Percentiles rank a stretch among this genome's conserved stretches.
These are phyloP conservation scores for Montifringilla adamsi DNA, from an alignment of 2,113 vertebrate genomes.

Conservation along the genomic window DNA sequence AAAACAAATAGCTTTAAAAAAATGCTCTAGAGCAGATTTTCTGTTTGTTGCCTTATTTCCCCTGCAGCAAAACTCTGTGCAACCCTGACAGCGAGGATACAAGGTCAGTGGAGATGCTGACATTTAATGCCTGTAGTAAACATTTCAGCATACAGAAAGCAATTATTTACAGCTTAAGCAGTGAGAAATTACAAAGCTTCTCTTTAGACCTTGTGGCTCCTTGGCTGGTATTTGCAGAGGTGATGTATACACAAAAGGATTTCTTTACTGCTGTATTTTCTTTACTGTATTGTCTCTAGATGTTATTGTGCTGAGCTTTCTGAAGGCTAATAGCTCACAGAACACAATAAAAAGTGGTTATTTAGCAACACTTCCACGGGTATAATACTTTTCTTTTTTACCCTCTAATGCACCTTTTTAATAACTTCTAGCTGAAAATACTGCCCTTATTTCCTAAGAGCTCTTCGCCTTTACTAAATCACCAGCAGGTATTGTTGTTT, in stretches of 20 bases:
- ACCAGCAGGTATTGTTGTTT: background rate
- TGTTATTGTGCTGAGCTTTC: background rate
- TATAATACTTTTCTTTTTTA: background rate
- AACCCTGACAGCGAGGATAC: background rate
- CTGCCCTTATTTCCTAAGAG: background rate
- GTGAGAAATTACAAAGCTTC: background rate
- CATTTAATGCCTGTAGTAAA: slow-evolving; percentile 21
- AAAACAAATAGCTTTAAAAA: background rate
- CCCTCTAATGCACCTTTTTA: background rate
- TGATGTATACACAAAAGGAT: background rate
- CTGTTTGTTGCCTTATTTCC: background rate
- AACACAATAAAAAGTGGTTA: background rate
- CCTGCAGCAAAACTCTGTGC: background rate
- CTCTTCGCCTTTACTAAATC: background rate
- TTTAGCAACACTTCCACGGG: background rate
- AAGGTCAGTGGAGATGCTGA: slow-evolving; percentile 37
- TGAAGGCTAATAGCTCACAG: background rate
- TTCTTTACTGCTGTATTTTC: background rate
- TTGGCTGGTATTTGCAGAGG: background rate
- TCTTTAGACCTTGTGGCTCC: background rate
- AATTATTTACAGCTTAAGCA: slow-evolving; percentile 35
- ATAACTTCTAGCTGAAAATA: slow-evolving; percentile 27
- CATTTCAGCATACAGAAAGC: background rate
- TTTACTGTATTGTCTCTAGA: background rate
- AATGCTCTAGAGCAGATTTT: background rate